phyloP scores from a whole-genome alignment of 2,113 vertebrate species.

The Chloroceryle aenea region DNA sequence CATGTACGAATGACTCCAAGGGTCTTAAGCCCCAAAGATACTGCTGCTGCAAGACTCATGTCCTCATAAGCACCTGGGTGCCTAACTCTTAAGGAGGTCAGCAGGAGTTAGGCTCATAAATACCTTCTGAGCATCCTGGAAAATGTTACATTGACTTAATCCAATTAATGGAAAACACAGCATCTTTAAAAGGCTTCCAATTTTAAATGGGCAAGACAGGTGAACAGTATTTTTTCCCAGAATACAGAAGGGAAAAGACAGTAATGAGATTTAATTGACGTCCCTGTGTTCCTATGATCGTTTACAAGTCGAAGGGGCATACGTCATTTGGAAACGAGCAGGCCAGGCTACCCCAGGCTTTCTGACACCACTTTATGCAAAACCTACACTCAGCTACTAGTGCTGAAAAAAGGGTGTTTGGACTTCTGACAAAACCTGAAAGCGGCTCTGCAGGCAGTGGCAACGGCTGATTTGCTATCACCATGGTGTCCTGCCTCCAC shows the following conservation, averaged over 20 bases:
- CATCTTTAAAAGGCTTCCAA: neutral
- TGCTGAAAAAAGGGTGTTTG: neutral
- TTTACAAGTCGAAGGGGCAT: neutral
- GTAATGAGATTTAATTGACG: neutral
- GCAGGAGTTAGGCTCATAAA: neutral
- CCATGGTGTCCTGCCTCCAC: neutral
- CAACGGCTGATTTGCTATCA: neutral
- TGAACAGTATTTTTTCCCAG: neutral
- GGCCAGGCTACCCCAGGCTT: neutral
- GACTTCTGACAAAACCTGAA: neutral
- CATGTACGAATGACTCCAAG: accelerated
- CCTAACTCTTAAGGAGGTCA: neutral
- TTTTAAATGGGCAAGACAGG: neutral
- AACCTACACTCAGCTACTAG: accelerated
- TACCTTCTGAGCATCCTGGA: neutral
- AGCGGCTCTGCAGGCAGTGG: neutral
- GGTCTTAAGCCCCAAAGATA: neutral
- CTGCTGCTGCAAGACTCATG: neutral
- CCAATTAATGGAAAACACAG: neutral
- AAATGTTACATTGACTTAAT: neutral
- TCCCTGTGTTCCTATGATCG: neutral
- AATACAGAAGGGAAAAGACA: neutral
- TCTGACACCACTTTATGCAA: neutral
- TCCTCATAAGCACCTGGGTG: neutral
- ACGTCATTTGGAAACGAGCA: neutral